Percentiles rank a stretch among this genome's conserved stretches.
Conservation (phyloP, 1,140 invertebrate genomes). For the Pararge aegeria region DNA sequence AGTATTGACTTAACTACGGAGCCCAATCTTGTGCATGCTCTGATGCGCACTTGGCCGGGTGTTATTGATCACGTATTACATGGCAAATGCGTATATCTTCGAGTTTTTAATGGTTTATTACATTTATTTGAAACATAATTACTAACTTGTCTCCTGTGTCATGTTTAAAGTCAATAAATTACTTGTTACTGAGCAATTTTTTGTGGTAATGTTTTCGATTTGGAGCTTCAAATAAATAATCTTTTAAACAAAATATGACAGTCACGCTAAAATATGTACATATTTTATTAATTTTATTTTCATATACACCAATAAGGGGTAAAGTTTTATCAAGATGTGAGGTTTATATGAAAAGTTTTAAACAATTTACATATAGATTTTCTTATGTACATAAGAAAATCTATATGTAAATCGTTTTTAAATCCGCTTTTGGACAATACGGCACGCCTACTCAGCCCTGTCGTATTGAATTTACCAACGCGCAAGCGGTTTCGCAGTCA, state of each 20-base stretch:
- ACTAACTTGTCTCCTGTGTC: constrained; percentile 1
- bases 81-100: background rate
- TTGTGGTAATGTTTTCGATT: background rate
- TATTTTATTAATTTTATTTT: background rate
- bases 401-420: constrained; percentile 9
- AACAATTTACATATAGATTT: background rate
- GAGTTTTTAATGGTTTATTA: constrained; percentile 1
- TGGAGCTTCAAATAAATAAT: background rate
- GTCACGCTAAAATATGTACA: background rate
- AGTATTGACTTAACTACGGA: too few species aligned
- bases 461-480: constrained; percentile 48
- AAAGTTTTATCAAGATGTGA: too few species aligned
- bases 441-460: constrained; percentile 48
- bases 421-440: constrained; percentile 58
- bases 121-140: too few species aligned
- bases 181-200: background rate
- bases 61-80: background rate
- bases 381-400: background rate
- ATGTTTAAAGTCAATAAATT: constrained; percentile 2
- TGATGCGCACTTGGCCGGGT: too few species aligned
- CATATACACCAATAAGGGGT: background rate
- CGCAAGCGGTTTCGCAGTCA: constrained; percentile 50
- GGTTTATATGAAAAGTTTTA: too few species aligned
- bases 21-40: too few species aligned
- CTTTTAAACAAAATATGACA: background rate